phyloP scores from a whole-genome alignment of 1,140 invertebrate genomes.

The Drosophila lacertosa region DNA sequence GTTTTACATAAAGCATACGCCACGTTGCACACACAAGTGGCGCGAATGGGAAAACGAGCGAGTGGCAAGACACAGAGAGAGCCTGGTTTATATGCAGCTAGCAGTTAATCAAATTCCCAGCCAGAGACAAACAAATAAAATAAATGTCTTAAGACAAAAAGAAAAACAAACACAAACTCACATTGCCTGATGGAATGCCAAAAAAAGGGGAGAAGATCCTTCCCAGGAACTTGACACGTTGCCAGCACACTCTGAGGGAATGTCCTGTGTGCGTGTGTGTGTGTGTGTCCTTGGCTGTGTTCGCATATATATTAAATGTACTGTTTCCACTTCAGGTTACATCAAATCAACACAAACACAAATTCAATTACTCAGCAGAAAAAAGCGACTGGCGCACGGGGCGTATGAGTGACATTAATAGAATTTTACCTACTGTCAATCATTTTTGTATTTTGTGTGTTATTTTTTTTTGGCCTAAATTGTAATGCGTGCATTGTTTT shows the following conservation, averaged over 20 bases:
- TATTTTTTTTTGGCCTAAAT: conserved; percentile 32
- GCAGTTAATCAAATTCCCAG: conserved; percentile 53
- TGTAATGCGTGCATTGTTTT: conserved; percentile 27
- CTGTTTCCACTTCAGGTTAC: conserved; percentile 42
- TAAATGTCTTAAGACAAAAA: conserved; percentile 54
- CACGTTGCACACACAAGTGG: conserved; percentile 25
- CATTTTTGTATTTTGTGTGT: too few species aligned
- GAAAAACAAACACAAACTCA: conserved; percentile 40
- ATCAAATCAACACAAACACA: conserved; percentile 76
- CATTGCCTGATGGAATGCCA: conserved; percentile 25
- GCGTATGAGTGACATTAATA: conserved; percentile 72
- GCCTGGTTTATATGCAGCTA: conserved; percentile 18
- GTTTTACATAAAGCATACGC: conserved; percentile 49
- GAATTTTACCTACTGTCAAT: conserved; percentile 68
- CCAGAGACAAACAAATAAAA: conserved; percentile 44
- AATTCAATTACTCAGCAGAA: conserved; percentile 75
- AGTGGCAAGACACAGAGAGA: background rate
- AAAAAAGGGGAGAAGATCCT: too few species aligned
- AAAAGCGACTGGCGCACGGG: conserved; percentile 14
- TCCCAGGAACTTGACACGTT: conserved; percentile 17
- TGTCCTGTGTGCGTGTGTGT: background rate
- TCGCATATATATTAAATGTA: conserved; percentile 76
- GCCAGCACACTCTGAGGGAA: background rate
- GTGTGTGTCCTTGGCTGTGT: conserved; percentile 22
- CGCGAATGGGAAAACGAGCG: background rate